phyloP scores from a whole-genome alignment of 2,113 vertebrate genomes.

The Sceloporus undulatus region DNA sequence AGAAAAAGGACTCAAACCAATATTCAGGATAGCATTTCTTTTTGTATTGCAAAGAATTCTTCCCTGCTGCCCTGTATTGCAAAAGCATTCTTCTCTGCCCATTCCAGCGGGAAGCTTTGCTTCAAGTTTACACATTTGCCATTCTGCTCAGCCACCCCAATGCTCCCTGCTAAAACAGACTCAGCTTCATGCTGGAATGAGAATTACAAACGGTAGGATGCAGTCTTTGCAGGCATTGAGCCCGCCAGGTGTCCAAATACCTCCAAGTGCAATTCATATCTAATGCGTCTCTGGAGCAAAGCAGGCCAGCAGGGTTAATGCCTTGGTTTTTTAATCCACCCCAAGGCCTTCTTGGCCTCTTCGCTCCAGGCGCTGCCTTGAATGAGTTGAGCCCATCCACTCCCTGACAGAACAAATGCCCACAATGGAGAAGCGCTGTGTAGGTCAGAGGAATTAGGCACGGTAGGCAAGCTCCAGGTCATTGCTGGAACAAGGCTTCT shows the following conservation, averaged over 20 bases:
- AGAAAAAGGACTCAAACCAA: too few relatives aligned
- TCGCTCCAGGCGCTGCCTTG: neutral
- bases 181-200: fast-evolving
- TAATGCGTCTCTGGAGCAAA: neutral
- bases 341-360: neutral
- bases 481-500: too few relatives aligned
- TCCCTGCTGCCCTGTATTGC: too few relatives aligned
- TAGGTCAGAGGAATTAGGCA: neutral
- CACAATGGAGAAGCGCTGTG: too few relatives aligned
- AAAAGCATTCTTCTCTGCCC: fast-evolving
- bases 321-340: neutral
- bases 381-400: neutral
- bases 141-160: neutral
- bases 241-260: fast-evolving
- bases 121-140: neutral
- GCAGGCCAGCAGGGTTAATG: fast-evolving
- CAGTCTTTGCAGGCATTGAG: fast-evolving
- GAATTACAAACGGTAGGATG: fast-evolving
- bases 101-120: neutral
- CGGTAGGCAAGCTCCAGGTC: neutral
- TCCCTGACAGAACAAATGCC: neutral
- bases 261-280: neutral
- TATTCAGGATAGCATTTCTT: neutral
- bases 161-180: neutral
- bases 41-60: too few relatives aligned